Evolutionary conservation across 2,113 vertebrate genomes (phyloP), one percentile per base, ranked within the genome.

Genomic region (Brachyhypopomus occidentalis): DNA sequence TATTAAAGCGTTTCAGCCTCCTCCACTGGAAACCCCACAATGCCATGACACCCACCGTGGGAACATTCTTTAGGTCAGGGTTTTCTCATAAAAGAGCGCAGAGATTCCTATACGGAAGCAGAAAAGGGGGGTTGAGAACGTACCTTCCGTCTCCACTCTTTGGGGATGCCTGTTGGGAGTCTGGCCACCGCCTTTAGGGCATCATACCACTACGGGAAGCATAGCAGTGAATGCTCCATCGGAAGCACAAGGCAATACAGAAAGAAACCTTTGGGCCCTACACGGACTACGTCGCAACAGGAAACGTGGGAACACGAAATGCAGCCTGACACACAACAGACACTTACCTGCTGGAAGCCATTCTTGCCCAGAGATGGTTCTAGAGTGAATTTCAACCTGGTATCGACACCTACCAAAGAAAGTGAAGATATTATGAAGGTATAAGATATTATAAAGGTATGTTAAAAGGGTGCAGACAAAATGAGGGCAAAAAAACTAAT

Each of bases 121-220:
- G n/a, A n/a, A n/a, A n/a, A n/a, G n/a, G n/a, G n/a, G n/a, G n/a
- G n/a, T n/a, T n/a, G n/a, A 25, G 7, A 34, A 74, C 87, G 81
- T 86, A 99, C 98, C 94, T 95, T 96, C 87, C 94, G 96, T 80
- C 98, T 94, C 98, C 98, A 99, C 25, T 99, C 97, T 86, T 97
- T 99, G 0, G 97, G 97, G 78, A 99, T 95, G 63, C 98, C 98
- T 17, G 97, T 98, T 0, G 97, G 96, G 17, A 99, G 92, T 14
- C 97, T 91, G 48, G 96, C 97, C 88, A 99, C 98, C 0, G 98
- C 94, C 90, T 99, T 99, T 30, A 99, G 96, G 0, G 98, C 96
- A 88, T 99, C 97, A 12, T 98, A 97, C 98, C 98, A 99, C 98
- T 99, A 87, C 23, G 86, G 90, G 25, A 27, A 22, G 83, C 60